Evolutionary conservation across 2,113 vertebrate genomes (phyloP), one percentile per base, ranked within the genome.

Genomic region (Thalassoma bifasciatum): DNA sequence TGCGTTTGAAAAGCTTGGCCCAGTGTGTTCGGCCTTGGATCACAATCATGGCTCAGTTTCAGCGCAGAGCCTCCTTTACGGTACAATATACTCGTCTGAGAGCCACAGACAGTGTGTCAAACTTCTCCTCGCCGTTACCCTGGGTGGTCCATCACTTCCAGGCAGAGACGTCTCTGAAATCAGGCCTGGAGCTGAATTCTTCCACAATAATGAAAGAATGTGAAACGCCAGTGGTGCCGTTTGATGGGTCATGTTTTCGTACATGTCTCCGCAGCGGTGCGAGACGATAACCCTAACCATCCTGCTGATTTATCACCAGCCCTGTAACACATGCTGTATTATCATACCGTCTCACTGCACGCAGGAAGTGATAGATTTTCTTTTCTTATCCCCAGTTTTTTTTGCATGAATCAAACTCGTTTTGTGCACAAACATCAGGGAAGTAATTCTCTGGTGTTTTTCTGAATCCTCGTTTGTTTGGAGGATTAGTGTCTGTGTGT

Each of bases 81-180:
- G 64, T 52, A 51, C 49, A 69, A 46, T 62, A 81, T 78, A 79
- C 72, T 72, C 80, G 52, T 36, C 37, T 19, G 34, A 53, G 59
- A 21, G 76, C 71, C 59, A 74, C 77, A 83, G 53, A 75, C 72
- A 75, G n/a, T 37, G 69, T 64, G 71, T 61, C 53, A 79, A 4
- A 72, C 11, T 53, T 66, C 46, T 10, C 21, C 46, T 47, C 26
- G 17, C 22, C 65, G 56, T 86, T 38, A 42, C 21, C 13, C 57
- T 75, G 82, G 69, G 86, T 89, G 86, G 89, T 82, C 83, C 2
- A 1, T 38, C 40, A 26, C 37, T 30, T 76, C 54, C 75, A 72
- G 58, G 69, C 37, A 46, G n/a, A 40, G 42, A 8, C 47, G 30
- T 23, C 54, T 54, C 12, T 71, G 37, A 30, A 71, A 37, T 30